phyloP scores from a whole-genome alignment of 2,888 invertebrate genomes.

The Xanthorhoe spadicearia region DNA sequence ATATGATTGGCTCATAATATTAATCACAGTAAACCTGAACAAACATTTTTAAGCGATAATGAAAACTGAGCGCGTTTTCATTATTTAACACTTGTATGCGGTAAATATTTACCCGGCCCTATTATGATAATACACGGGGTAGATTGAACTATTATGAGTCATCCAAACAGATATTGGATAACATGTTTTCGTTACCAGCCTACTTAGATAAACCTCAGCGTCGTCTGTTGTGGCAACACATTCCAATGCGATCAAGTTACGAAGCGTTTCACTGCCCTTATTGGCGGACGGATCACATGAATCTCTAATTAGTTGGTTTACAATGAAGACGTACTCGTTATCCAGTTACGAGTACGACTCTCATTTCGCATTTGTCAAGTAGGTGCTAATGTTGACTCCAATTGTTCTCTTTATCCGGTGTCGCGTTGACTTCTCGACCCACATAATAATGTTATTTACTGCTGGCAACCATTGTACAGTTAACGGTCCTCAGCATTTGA shows the following conservation, averaged over 20 bases:
- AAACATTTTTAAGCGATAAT: neutral
- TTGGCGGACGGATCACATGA: conserved; percentile 49
- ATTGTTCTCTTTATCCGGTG: conserved; percentile 74
- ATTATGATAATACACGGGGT: conserved; percentile 23
- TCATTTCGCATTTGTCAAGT: conserved; percentile 57
- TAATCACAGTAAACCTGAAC: neutral
- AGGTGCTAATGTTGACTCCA: conserved; percentile 68
- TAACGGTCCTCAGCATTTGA: conserved; percentile 71
- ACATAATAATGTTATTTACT: conserved; percentile 75
- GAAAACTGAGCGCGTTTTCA: conserved; percentile 11
- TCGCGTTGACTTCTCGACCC: conserved; percentile 72
- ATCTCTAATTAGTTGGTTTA: conserved; percentile 59
- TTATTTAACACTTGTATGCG: conserved; percentile 15
- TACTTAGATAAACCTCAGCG: conserved; percentile 65
- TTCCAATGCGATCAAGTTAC: conserved; percentile 66
- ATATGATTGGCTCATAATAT: neutral
- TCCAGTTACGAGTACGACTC: conserved; percentile 53
- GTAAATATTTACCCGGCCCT: conserved; percentile 31
- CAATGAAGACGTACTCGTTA: conserved; percentile 57
- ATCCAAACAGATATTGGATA: conserved; percentile 59
- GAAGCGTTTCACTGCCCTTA: conserved; percentile 55
- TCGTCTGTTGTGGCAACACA: conserved; percentile 56
- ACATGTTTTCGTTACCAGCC: conserved; percentile 63
- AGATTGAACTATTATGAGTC: conserved; percentile 24
- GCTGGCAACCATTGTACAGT: conserved; percentile 70